phyloP scores from a whole-genome alignment of 2,113 vertebrate species.

The Puntigrus tetrazona region DNA sequence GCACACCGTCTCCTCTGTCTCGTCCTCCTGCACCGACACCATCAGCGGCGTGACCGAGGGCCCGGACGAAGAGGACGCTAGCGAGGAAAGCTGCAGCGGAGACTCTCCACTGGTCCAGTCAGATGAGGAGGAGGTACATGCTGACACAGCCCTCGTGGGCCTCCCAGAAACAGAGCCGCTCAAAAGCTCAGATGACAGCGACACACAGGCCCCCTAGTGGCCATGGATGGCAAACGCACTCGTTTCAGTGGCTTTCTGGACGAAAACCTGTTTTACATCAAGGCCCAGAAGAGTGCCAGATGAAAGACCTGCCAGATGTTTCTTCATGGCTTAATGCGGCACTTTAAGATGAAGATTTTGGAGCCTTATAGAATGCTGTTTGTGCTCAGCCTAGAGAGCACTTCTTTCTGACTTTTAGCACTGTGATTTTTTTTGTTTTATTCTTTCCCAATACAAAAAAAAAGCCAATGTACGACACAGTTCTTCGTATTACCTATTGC shows the following conservation, averaged over 20 bases:
- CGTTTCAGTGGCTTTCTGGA: neutral
- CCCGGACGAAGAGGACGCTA: slow-evolving; percentile 58
- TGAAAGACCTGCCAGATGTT: neutral
- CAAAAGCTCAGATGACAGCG: slow-evolving; percentile 83
- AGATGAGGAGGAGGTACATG: slow-evolving; percentile 90
- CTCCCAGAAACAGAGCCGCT: slow-evolving; percentile 55
- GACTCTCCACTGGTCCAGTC: slow-evolving; percentile 82
- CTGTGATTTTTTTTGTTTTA: slow-evolving; percentile 29
- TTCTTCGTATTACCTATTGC: slow-evolving; percentile 38
- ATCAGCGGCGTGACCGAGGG: slow-evolving; percentile 67
- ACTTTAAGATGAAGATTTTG: neutral
- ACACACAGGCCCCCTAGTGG: slow-evolving; percentile 72
- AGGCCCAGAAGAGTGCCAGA: neutral
- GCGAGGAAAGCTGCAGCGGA: slow-evolving; percentile 65
- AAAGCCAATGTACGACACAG: slow-evolving; percentile 18
- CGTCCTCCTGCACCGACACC: slow-evolving; percentile 64
- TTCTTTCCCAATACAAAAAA: slow-evolving; percentile 27
- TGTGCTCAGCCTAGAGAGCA: slow-evolving; percentile 15
- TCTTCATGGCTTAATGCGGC: neutral
- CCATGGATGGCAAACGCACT: neutral
- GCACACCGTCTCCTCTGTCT: slow-evolving; percentile 65
- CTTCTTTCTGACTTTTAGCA: slow-evolving; percentile 22
- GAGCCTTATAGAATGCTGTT: neutral
- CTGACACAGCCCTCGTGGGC: slow-evolving; percentile 78
- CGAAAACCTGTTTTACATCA: slow-evolving; percentile 4